Conservation (phyloP, 2,888 invertebrate genomes). For the Mesorhabditis sp. region DNA sequence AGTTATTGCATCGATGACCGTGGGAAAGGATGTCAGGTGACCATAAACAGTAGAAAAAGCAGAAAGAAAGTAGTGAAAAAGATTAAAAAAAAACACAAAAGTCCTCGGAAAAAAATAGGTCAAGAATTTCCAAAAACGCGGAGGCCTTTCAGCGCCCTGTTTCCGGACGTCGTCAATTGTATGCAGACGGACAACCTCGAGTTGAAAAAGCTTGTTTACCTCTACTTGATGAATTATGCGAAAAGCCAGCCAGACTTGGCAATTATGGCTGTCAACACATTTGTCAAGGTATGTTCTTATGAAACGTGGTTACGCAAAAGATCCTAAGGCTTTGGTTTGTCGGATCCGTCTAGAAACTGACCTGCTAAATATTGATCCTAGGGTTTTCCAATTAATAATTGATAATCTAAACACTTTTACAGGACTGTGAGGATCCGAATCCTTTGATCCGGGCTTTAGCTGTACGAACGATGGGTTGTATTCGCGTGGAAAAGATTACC, state of each 20-base stretch:
- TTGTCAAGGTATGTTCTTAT: conserved; percentile 80
- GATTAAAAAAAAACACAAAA: neutral
- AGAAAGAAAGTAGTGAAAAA: neutral
- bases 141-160: conserved; percentile 72
- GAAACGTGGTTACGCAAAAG: neutral
- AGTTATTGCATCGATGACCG: conserved; percentile 99
- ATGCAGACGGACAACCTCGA: conserved; percentile 99
- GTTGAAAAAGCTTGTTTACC: conserved; percentile 93
- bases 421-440: conserved; percentile 99
- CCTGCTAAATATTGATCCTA: neutral
- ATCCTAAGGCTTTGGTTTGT: neutral
- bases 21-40: conserved; percentile 88
- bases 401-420: conserved; percentile 28
- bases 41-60: conserved; percentile 4
- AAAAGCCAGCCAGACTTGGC: conserved; percentile 99
- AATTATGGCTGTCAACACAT: conserved; percentile 99
- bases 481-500: conserved; percentile 97
- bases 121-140: neutral
- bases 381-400: neutral
- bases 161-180: conserved; percentile 98
- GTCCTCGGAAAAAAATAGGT: neutral
- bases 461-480: conserved; percentile 98
- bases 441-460: conserved; percentile 95
- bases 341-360: neutral
- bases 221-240: conserved; percentile 99